Percentiles rank a stretch among this genome's conserved stretches.
Conservation (phyloP, 2,113 vertebrate species). For the Penelope pileata region DNA sequence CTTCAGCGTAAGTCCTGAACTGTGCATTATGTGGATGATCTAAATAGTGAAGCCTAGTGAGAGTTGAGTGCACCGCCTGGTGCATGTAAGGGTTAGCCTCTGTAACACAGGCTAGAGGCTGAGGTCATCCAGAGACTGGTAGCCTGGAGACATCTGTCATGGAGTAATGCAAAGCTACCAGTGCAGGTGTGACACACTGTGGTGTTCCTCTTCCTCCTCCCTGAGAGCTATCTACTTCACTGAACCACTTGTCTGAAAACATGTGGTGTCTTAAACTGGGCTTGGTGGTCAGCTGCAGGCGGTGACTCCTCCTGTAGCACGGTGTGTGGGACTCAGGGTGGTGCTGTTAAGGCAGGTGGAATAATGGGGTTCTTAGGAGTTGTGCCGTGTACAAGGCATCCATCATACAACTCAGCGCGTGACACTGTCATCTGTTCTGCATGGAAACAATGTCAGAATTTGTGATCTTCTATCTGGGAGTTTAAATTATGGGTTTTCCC, state of each 20-base stretch:
- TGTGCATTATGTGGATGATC: not conserved
- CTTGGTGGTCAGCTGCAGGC: not conserved
- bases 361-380: rapidly evolving
- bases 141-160: not conserved
- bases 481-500: not conserved
- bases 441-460: not conserved
- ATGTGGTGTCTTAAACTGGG: not conserved
- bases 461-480: not conserved
- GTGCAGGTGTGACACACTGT: rapidly evolving
- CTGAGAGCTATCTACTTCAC: not conserved
- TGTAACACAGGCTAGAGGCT: not conserved
- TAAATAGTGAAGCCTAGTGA: not conserved
- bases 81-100: not conserved
- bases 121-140: not conserved
- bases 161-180: not conserved
- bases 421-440: too few species aligned
- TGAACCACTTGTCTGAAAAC: not conserved
- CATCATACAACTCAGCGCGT: too few species aligned
- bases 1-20: not conserved
- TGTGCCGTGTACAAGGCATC: too few species aligned
- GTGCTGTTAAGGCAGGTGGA: not conserved
- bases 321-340: not conserved
- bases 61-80: not conserved
- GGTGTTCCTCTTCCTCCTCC: not conserved
- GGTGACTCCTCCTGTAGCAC: not conserved